These are phyloP conservation scores for Abscondita cerata DNA, from an alignment of 2,888 invertebrate species.

Conservation along the genomic window DNA sequence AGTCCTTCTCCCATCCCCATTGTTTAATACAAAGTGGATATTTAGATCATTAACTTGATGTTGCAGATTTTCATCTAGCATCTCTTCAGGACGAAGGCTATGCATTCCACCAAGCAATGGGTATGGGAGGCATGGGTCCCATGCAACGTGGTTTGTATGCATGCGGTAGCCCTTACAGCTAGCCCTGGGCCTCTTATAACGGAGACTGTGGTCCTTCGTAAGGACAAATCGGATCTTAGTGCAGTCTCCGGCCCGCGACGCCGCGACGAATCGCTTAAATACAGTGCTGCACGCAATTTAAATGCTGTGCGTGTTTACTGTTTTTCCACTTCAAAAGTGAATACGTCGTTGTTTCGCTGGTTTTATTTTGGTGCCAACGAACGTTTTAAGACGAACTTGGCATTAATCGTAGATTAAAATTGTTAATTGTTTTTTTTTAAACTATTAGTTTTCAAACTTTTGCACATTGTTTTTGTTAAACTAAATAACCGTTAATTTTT, in stretches of 20 bases:
- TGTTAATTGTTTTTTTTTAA: constrained; percentile 24
- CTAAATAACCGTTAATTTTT: constrained; percentile 25
- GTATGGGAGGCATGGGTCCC: constrained; percentile 61
- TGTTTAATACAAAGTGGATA: constrained; percentile 19
- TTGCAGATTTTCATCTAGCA: constrained; percentile 63
- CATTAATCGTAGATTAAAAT: constrained; percentile 16
- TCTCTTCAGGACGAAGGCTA: constrained; percentile 63
- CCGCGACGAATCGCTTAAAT: constrained; percentile 47
- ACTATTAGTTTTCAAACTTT: constrained; percentile 26
- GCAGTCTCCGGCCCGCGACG: constrained; percentile 58
- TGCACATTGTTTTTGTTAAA: constrained; percentile 26
- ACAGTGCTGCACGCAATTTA: constrained; percentile 12
- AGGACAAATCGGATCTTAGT: constrained; percentile 53
- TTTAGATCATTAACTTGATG: constrained; percentile 28
- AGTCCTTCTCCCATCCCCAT: constrained; percentile 32
- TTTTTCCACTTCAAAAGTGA: constrained; percentile 17
- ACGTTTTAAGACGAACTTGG: constrained; percentile 41
- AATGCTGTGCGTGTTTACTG: constrained; percentile 7
- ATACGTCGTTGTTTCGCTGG: constrained; percentile 47
- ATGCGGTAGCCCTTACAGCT: constrained; percentile 62
- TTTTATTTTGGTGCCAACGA: constrained; percentile 49
- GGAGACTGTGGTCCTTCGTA: constrained; percentile 61
- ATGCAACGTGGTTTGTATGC: constrained; percentile 62
- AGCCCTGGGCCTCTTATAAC: constrained; percentile 62
- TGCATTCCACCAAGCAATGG: constrained; percentile 63